Evolutionary conservation across 2,113 vertebrate species (phyloP).

Genomic region (Misgurnus anguillicaudatus): DNA sequence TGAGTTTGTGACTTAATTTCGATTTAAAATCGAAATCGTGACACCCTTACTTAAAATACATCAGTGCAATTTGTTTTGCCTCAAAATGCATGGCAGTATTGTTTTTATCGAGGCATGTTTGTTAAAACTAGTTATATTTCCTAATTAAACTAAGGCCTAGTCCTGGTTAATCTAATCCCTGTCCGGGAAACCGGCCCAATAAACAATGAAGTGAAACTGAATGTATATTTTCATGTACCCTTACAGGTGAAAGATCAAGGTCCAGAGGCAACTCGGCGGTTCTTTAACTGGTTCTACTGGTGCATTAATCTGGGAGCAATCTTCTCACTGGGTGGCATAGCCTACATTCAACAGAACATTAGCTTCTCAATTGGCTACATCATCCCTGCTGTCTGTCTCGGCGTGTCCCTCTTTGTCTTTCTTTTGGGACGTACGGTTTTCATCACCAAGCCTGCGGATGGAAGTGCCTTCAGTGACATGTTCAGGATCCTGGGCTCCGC

Average conservation of each 20-base stretch:
- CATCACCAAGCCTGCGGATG: slow-evolving; percentile 90
- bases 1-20: no score
- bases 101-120: no score
- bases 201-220: no score
- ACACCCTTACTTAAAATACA: no score
- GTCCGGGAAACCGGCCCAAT: no score
- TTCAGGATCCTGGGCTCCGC: slow-evolving; percentile 82
- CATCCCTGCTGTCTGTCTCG: slow-evolving; percentile 86
- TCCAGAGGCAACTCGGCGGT: slow-evolving; percentile 90
- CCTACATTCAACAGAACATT: slow-evolving; percentile 92
- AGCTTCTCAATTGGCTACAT: slow-evolving; percentile 85
- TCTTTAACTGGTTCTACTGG: slow-evolving; percentile 99
- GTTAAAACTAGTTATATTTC: no score
- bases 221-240: background rate
- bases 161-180: no score
- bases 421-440: slow-evolving; percentile 86
- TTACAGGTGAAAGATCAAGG: slow-evolving; percentile 91
- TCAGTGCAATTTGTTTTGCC: no score
- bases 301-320: slow-evolving; percentile 97
- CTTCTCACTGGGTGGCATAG: slow-evolving; percentile 87
- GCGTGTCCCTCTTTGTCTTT: slow-evolving; percentile 88
- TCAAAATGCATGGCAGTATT: no score
- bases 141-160: no score
- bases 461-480: slow-evolving; percentile 92
- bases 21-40: no score